Evolutionary conservation across 2,113 vertebrate genomes (phyloP).

Genomic region (Bubo bubo): DNA sequence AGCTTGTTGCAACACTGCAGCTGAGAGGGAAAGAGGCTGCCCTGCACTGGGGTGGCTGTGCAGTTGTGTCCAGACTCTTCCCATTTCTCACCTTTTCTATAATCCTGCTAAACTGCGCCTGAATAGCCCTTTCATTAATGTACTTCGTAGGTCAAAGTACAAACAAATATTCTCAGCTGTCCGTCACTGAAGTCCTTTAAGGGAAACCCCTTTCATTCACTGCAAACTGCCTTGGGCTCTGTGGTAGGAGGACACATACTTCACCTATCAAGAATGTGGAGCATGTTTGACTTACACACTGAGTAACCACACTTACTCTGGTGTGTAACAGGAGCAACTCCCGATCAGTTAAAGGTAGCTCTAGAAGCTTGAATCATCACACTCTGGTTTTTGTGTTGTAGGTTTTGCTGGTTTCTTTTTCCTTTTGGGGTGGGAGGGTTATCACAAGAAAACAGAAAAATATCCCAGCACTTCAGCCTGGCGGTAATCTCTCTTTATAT

Average conservation of each 20-base stretch:
- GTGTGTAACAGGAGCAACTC: not conserved
- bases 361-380: not conserved
- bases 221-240: not conserved
- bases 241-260: fast-evolving
- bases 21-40: not conserved
- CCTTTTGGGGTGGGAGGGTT: not conserved
- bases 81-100: not conserved
- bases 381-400: not conserved
- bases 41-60: no score
- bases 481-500: not conserved
- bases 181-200: not conserved
- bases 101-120: not conserved
- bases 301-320: not conserved
- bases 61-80: not conserved
- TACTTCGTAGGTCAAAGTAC: not conserved
- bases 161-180: not conserved
- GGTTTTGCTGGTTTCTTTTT: not conserved
- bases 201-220: not conserved
- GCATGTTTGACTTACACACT: not conserved
- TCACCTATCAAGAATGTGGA: fast-evolving
- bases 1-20: not conserved
- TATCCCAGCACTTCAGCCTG: not conserved
- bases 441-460: not conserved
- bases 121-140: not conserved
- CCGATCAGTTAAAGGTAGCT: not conserved